Evolutionary conservation across 2,113 vertebrate genomes (phyloP), one percentile per base, ranked within the genome.

Genomic region (Oplegnathus fasciatus): DNA sequence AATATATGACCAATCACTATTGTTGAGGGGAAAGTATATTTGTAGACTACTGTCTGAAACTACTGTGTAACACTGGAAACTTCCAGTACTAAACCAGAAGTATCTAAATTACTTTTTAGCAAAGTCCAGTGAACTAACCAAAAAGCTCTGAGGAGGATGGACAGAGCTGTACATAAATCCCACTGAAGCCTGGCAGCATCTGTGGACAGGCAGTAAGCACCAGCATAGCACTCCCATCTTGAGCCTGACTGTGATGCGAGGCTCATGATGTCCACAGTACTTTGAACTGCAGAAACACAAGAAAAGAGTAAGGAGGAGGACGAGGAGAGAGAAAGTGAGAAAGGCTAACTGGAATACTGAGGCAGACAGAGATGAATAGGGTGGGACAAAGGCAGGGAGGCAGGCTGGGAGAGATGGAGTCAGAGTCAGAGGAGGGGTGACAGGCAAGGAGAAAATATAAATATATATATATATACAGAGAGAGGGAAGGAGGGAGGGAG

Each of bases 301-400:
- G 40, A 37, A 65, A 65, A 64, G 48, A 65, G 74, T 48, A 55
- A 69, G 68, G 42, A 66, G 32, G 54, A 81, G 65, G 75, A 66
- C 54, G 44, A 11, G 40, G 30, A 69, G 78, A 37, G 50, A 24
- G 62, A 55, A 44, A 71, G 74, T n/a, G 71, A 84, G 66, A 85
- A 80, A 71, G 82, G 70, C 72, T 85, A 82, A 80, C 58, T 54
- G 68, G 83, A 88, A 86, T 75, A 89, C 77, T 1, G 64, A 91
- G 83, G 60, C 78, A 44, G 82, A 83, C 84, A 86, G 82, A 86
- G 82, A 91, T 86, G 73, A 91, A 86, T 86, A 67, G 80, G n/a
- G 17, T 40, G 37, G 83, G 85, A 83, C 72, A 90, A 72, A 89
- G 68, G 79, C n/a, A 77, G 67, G 80, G 76, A 85, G 37, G 68